Conservation (phyloP, 2,888 invertebrate species). For the Exephanes ischioxanthus region DNA sequence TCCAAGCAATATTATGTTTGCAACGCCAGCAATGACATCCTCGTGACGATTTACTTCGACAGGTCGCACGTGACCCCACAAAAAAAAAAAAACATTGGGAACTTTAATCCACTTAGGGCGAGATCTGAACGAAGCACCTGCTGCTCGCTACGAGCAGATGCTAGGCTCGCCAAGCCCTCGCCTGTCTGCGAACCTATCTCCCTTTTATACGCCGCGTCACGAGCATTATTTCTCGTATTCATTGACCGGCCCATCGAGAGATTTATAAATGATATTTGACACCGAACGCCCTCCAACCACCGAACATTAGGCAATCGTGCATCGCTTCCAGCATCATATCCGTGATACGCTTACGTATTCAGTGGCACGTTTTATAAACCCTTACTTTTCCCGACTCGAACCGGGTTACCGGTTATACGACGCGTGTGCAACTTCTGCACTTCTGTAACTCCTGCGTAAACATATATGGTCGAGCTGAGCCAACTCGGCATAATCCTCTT, state of each 20-base stretch:
- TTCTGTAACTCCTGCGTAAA: not conserved
- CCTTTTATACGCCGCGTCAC: constrained; percentile 45
- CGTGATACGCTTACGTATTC: constrained; percentile 42
- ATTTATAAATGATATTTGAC: constrained; percentile 66
- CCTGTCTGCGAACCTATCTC: constrained; percentile 22
- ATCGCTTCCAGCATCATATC: constrained; percentile 26
- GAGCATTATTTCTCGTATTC: constrained; percentile 65
- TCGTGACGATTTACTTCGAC: constrained; percentile 83
- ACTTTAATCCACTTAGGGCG: constrained; percentile 77
- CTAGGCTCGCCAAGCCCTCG: constrained; percentile 43
- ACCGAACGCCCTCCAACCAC: constrained; percentile 48
- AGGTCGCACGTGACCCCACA: constrained; percentile 81
- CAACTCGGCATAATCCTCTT: not conserved
- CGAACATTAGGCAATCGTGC: constrained; percentile 31
- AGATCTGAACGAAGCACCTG: constrained; percentile 79
- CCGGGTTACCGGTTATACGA: not conserved
- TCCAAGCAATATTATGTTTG: constrained; percentile 14
- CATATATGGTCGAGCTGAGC: not conserved
- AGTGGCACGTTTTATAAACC: constrained; percentile 51
- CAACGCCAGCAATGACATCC: constrained; percentile 70
- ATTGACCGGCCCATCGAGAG: constrained; percentile 61
- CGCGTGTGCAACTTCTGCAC: not conserved
- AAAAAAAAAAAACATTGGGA: constrained; percentile 80
- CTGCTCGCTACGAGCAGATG: constrained; percentile 78
- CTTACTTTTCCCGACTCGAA: too few species aligned